phyloP scores from a whole-genome alignment of 2,797 vertebrate genomes.

The Sylvia borin region DNA sequence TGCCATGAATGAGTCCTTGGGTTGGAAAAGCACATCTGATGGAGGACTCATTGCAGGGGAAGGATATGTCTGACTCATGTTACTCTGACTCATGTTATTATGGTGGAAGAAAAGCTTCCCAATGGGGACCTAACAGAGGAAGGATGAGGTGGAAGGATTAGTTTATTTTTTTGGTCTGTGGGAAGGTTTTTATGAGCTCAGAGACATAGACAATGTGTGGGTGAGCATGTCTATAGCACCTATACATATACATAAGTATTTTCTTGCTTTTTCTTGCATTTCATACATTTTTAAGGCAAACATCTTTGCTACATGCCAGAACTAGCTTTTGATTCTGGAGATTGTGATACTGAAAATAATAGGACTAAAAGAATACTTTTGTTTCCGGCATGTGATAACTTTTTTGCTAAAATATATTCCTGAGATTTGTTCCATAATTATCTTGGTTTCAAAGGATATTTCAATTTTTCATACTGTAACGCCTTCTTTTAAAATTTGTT shows the following conservation, averaged over 20 bases:
- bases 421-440: slow-evolving; percentile 6
- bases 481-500: background rate
- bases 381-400: background rate
- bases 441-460: slow-evolving; percentile 1
- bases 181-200: background rate
- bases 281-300: background rate
- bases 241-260: background rate
- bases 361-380: background rate
- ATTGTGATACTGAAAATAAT: background rate
- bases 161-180: background rate
- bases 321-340: slow-evolving; percentile 10
- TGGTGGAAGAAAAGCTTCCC: background rate
- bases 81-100: background rate
- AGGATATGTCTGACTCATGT: background rate
- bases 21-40: background rate
- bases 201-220: slow-evolving; percentile 10
- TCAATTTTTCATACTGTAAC: background rate
- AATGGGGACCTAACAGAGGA: background rate
- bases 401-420: background rate
- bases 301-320: background rate
- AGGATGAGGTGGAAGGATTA: background rate
- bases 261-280: background rate
- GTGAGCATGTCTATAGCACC: background rate
- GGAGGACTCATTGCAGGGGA: background rate
- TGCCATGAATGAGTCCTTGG: background rate